Evolutionary conservation across 2,888 invertebrate genomes (phyloP), one percentile per base, ranked within the genome.

Genomic region (Sphecodes monilicornis): DNA sequence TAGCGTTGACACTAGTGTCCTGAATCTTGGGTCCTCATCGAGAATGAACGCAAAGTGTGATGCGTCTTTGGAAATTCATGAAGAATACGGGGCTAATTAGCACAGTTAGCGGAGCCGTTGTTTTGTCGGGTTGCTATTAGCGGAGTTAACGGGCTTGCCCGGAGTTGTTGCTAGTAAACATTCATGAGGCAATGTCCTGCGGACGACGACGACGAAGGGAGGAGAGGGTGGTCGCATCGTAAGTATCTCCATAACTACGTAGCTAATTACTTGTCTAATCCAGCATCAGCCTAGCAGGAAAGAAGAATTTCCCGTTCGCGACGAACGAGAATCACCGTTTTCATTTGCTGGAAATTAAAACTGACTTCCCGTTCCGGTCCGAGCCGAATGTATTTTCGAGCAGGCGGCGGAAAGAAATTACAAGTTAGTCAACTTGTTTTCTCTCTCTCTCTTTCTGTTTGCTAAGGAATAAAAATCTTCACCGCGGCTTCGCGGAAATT

Each of bases 401-500:
- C 69, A n/a, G 18, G 18, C 16, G 13, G 3, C 68, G 26, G 16
- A 39, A 18, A 18, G 41, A n/a, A 43, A 75, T 70, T 29, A 46
- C n/a, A 50, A 70, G 66, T 66, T 39, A 22, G 36, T 11, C 60
- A 0, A 29, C 29, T 29, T 60, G 60, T n/a, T 39, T 66, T 39
- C 13, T 8, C 29, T 22, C 1, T 2, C 16, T 16, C 18, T 4
- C 22, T 22, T 8, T 68, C 72, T 57, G 66, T 50, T 54, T n/a
- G 43, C 2, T 10, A 60, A 78, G 41, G 3, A 26, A 64, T 60
- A 39, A 39, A 72, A 54, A 80, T 76, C 76, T 71, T 39, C 60
- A 2, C 0, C 29, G 29, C 54, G 71, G 29, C 0, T 26, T 29
- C 57, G 43, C 36, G 72, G 36, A 18, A 72, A 57, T 36, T 29